Conservation (phyloP, 2,888 invertebrate genomes). For the Agrochola litura region DNA sequence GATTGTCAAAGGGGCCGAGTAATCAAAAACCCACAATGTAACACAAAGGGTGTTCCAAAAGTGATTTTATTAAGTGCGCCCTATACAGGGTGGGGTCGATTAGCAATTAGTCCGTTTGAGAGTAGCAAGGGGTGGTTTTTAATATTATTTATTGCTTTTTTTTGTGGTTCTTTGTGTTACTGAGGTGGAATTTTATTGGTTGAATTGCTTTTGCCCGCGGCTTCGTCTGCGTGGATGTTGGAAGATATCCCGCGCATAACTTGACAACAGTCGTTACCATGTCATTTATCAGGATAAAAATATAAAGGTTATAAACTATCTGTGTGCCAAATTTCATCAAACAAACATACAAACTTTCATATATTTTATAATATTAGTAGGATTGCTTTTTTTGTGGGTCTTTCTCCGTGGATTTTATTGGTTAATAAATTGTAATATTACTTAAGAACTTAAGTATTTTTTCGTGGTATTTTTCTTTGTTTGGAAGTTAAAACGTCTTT, state of each 20-base stretch:
- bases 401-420: slow-evolving; percentile 20
- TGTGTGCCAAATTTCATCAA: neutral
- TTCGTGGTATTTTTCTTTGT: neutral
- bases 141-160: slow-evolving; percentile 57
- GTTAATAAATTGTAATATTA: slow-evolving; percentile 14
- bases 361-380: neutral
- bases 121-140: slow-evolving; percentile 47
- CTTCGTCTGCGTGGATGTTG: neutral
- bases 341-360: neutral
- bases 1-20: slow-evolving; percentile 42
- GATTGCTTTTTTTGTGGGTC: neutral
- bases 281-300: neutral
- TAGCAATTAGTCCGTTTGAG: slow-evolving; percentile 71
- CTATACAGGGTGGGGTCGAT: slow-evolving; percentile 75
- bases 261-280: neutral
- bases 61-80: slow-evolving; percentile 84
- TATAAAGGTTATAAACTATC: neutral
- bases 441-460: neutral
- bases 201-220: neutral
- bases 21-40: slow-evolving; percentile 69
- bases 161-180: slow-evolving; percentile 18
- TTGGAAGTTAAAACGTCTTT: neutral
- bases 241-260: neutral
- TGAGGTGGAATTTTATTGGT: slow-evolving; percentile 21
- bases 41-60: slow-evolving; percentile 74